Evolutionary conservation across 2,113 vertebrate genomes (phyloP).

Genomic region (Pseudolaguvia tuberculata): DNA sequence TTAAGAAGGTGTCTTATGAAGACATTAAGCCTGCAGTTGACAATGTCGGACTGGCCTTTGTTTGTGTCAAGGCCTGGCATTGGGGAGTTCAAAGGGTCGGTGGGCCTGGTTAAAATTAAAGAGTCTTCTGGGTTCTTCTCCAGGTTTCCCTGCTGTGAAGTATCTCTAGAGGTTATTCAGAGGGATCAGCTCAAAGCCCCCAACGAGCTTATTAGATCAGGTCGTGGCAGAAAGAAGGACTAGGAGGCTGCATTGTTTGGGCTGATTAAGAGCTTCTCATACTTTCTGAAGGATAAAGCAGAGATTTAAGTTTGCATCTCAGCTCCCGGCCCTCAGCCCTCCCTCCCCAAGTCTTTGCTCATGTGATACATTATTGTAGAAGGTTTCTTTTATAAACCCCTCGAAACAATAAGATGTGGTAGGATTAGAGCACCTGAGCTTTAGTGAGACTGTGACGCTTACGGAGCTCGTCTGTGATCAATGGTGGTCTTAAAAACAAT

Average conservation of each 20-base stretch:
- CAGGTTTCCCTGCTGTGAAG: slow-evolving; percentile 49
- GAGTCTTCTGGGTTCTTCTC: slow-evolving; percentile 49
- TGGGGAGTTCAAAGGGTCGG: slow-evolving; percentile 45
- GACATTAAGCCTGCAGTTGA: slow-evolving; percentile 57
- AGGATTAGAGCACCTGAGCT: slow-evolving; percentile 62
- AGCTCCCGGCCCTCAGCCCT: slow-evolving; percentile 29
- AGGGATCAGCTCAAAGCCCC: slow-evolving; percentile 57
- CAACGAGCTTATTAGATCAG: slow-evolving; percentile 66
- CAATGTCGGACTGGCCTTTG: slow-evolving; percentile 54
- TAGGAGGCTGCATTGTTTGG: slow-evolving; percentile 68
- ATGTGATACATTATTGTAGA: slow-evolving; percentile 56
- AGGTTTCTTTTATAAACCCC: slow-evolving; percentile 57
- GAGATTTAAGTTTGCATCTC: slow-evolving; percentile 30
- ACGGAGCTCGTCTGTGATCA: slow-evolving; percentile 8
- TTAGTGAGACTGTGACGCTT: slow-evolving; percentile 42
- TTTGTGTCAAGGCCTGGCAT: slow-evolving; percentile 45
- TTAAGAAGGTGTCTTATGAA: slow-evolving; percentile 54
- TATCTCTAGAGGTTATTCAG: slow-evolving; percentile 65
- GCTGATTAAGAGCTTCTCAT: slow-evolving; percentile 73
- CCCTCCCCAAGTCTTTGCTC: slow-evolving; percentile 33
- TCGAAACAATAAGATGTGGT: slow-evolving; percentile 65
- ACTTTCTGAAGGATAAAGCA: slow-evolving; percentile 57
- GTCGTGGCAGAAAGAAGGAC: slow-evolving; percentile 56
- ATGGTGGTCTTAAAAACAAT: not conserved
- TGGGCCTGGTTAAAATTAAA: slow-evolving; percentile 55